Evolutionary conservation across 2,113 vertebrate species (phyloP), one percentile per base, ranked within the genome.

Genomic region (Paraplagusia blochii): DNA sequence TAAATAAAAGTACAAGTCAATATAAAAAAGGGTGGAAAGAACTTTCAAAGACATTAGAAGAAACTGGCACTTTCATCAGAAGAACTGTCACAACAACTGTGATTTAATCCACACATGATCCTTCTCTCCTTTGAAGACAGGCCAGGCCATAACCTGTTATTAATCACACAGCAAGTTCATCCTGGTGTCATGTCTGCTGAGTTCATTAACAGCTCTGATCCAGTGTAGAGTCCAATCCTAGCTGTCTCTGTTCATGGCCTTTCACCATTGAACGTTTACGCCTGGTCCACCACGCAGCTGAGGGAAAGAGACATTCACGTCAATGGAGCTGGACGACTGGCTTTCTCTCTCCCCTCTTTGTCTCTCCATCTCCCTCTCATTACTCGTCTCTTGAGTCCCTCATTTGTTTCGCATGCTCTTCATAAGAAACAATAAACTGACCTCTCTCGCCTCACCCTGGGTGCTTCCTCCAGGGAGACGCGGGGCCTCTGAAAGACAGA

Each of bases 371-470:
- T 11, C 58, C 57, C 76, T 66, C 74, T 79, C 74, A 75, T 83
- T 83, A 77, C 69, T 66, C 67, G n/a, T 83, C 80, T 76, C 72
- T 54, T 56, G 76, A 74, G 66, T 71, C 67, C 67, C 71, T 76
- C 51, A 14, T 82, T 84, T 85, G 82, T 83, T 76, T 84, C 79
- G 58, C 79, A 71, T 65, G 70, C 82, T 85, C 80, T 83, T 81
- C 69, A 72, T 62, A 40, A 63, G 81, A 87, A 82, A 88, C 86
- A 88, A 88, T 85, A 62, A 60, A 39, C 52, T 84, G 84, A 88
- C 86, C 86, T 77, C 72, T 58, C 84, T 84, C 72, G 63, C 68
- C 46, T 73, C 72, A 74, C 83, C 86, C 83, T 40, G 83, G 86
- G 84, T 75, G 78, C 80, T 83, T 84, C 76, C 79, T 84, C 71